These are phyloP conservation scores for Gavialis gangeticus DNA, from an alignment of 2,113 vertebrate genomes.

Conservation along the genomic window DNA sequence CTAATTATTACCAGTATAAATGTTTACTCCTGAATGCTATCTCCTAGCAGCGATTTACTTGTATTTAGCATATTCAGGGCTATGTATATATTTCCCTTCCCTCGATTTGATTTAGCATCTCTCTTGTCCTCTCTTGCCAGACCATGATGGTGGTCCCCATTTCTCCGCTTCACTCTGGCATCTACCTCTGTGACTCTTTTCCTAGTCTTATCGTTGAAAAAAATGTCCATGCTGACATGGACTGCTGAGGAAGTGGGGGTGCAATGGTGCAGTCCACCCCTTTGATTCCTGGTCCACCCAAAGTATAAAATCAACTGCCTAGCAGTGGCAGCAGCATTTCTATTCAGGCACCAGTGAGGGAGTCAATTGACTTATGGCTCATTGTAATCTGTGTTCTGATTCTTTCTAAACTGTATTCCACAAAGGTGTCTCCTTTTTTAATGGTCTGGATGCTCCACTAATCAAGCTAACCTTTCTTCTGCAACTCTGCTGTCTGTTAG, in stretches of 20 bases:
- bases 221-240: not conserved
- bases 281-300: too few relatives aligned
- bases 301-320: too few relatives aligned
- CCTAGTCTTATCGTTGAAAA: not conserved
- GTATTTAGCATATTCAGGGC: not conserved
- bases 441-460: too few relatives aligned
- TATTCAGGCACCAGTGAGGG: too few relatives aligned
- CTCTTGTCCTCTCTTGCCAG: not conserved
- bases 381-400: too few relatives aligned
- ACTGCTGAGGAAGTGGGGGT: not conserved
- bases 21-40: not conserved
- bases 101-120: not conserved
- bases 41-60: not conserved
- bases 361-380: too few relatives aligned
- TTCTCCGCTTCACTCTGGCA: constrained; percentile 1
- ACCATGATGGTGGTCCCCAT: not conserved
- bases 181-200: constrained; percentile 41
- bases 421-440: too few relatives aligned
- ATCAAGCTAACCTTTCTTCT: too few relatives aligned
- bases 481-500: too few relatives aligned
- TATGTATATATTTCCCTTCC: not conserved
- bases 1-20: not conserved
- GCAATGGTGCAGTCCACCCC: too few relatives aligned
- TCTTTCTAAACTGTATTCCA: too few relatives aligned
- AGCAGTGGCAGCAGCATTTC: too few relatives aligned